Conservation (phyloP, 2,797 vertebrate species). For the Todus mexicanus region DNA sequence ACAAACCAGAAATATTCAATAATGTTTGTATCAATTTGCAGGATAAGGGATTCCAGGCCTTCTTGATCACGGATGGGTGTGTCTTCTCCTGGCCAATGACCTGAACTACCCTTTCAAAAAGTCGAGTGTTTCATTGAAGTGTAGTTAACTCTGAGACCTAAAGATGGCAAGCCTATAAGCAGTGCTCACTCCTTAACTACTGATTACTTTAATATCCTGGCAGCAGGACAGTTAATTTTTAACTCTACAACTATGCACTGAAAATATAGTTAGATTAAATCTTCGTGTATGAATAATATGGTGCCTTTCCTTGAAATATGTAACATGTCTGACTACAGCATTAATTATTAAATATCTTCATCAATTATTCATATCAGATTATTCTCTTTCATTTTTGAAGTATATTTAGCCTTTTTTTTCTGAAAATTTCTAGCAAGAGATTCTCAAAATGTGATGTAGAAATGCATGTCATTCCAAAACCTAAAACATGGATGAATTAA, state of each 20-base stretch:
- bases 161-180: background rate
- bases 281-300: background rate
- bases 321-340: background rate
- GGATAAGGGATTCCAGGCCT: background rate
- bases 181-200: background rate
- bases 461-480: background rate
- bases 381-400: slow-evolving; percentile 1
- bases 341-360: slow-evolving; percentile 29
- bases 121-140: background rate
- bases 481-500: background rate
- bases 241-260: background rate
- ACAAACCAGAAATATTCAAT: background rate
- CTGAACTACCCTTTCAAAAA: background rate
- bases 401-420: background rate
- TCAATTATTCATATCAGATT: slow-evolving; percentile 25
- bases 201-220: background rate
- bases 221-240: background rate
- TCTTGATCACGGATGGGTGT: background rate
- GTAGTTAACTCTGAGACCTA: background rate
- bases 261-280: background rate
- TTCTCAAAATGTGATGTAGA: background rate
- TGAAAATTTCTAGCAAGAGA: background rate
- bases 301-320: background rate
- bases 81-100: background rate
- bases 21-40: background rate